Percentiles rank a stretch among this genome's conserved stretches.
These are phyloP conservation scores for Ichneumoninae sp. DNA, from an alignment of 2,888 invertebrate genomes.

Conservation along the genomic window DNA sequence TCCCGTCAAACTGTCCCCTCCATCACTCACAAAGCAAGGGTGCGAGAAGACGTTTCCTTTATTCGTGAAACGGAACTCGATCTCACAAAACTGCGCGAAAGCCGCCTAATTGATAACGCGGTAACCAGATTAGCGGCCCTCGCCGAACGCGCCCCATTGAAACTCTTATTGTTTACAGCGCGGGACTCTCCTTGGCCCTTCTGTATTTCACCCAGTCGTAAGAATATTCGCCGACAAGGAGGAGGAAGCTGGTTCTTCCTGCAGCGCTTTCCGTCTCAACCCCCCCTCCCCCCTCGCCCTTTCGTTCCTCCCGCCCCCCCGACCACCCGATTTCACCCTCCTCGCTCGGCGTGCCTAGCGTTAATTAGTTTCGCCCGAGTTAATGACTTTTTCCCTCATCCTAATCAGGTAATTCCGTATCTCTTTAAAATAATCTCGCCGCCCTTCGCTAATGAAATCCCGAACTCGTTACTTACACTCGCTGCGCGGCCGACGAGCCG, in stretches of 20 bases:
- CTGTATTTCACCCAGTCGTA: constrained; percentile 18
- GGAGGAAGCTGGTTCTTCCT: constrained; percentile 11
- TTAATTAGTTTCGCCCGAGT: constrained; percentile 85
- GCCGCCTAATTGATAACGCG: constrained; percentile 77
- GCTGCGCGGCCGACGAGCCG: constrained; percentile 29
- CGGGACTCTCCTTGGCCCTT: constrained; percentile 68
- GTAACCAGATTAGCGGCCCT: constrained; percentile 78
- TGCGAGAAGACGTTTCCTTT: not conserved
- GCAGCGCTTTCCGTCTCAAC: constrained; percentile 10
- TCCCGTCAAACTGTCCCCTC: constrained; percentile 9
- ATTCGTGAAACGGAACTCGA: constrained; percentile 7
- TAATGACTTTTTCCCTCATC: constrained; percentile 84
- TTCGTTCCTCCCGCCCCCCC: not conserved
- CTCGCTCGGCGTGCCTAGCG: constrained; percentile 77
- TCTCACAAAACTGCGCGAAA: constrained; percentile 4
- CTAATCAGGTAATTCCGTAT: constrained; percentile 85
- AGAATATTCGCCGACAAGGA: constrained; percentile 18
- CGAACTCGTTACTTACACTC: constrained; percentile 84
- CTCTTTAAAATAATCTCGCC: constrained; percentile 85
- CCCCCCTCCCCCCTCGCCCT: not conserved
- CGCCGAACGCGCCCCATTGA: constrained; percentile 68
- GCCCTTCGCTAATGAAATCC: constrained; percentile 84
- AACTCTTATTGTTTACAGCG: constrained; percentile 79
- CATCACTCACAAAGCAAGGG: constrained; percentile 13
- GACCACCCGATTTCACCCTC: constrained; percentile 49